Percentiles rank a stretch among this genome's conserved stretches.
Conservation (phyloP, 2,888 invertebrate genomes). For the Dryococelus australis region DNA sequence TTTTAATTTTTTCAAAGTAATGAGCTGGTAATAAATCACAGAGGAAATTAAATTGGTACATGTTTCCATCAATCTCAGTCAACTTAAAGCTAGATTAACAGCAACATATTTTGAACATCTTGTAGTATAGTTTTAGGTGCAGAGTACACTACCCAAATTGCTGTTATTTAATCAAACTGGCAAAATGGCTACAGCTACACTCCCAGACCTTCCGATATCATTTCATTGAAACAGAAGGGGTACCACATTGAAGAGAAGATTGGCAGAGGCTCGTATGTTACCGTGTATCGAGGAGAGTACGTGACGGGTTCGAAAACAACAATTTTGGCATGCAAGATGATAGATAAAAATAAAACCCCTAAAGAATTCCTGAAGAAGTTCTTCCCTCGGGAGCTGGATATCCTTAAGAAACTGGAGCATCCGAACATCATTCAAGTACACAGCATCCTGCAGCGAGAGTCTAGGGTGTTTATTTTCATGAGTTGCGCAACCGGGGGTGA, state of each 20-base stretch:
- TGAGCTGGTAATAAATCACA: too few species aligned
- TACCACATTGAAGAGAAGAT: too few species aligned
- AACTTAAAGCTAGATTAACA: too few species aligned
- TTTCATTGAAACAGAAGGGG: constrained; percentile 31
- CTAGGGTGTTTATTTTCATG: constrained; percentile 90
- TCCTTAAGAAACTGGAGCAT: constrained; percentile 87
- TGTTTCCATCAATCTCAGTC: too few species aligned
- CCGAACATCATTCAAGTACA: constrained; percentile 91
- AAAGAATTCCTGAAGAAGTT: constrained; percentile 90
- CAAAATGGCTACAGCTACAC: constrained; percentile 74
- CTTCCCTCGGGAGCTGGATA: constrained; percentile 91
- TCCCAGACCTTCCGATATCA: constrained; percentile 85
- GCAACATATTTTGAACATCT: too few species aligned
- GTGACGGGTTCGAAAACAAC: constrained; percentile 76
- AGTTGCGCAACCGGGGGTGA: constrained; percentile 91
- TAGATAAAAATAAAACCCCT: constrained; percentile 87
- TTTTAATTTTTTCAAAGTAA: too few species aligned
- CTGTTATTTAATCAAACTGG: neutral
- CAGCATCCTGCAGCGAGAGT: constrained; percentile 83
- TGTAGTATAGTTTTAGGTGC: too few species aligned
- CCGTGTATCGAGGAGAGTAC: constrained; percentile 56
- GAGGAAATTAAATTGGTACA: too few species aligned
- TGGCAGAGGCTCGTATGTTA: too few species aligned
- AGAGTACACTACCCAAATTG: too few species aligned
- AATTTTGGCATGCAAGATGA: constrained; percentile 88